phyloP scores from a whole-genome alignment of 2,888 invertebrate genomes.

The Ornithoptera alexandrae region DNA sequence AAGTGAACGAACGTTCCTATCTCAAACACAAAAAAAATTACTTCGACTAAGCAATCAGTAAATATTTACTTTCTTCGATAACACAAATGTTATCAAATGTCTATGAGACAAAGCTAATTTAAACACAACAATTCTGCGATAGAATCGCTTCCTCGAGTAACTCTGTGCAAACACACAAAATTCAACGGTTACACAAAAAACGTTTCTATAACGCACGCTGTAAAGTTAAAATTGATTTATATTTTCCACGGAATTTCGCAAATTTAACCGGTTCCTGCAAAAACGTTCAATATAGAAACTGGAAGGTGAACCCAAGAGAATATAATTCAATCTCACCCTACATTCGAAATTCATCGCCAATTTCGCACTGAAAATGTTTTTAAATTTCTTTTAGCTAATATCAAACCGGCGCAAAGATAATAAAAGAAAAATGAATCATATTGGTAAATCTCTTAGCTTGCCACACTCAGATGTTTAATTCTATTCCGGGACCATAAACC shows the following conservation, averaged over 20 bases:
- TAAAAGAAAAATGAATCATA: not conserved
- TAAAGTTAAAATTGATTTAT: constrained; percentile 6
- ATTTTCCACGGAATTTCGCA: constrained; percentile 2
- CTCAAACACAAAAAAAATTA: no score
- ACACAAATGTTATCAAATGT: not conserved
- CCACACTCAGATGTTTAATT: no score
- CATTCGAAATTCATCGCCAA: constrained; percentile 10
- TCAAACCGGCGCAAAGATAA: not conserved
- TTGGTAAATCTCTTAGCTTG: no score
- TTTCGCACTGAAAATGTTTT: constrained; percentile 3
- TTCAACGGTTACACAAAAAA: not conserved
- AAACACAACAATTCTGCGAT: constrained; percentile 12
- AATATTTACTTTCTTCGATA: not conserved
- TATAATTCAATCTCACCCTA: constrained; percentile 10
- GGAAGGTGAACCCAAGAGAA: constrained; percentile 2
- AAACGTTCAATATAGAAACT: constrained; percentile 7
- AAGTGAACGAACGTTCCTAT: no score
- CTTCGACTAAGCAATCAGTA: no score
- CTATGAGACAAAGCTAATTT: constrained; percentile 15
- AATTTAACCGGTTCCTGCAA: constrained; percentile 12
- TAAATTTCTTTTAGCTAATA: not conserved
- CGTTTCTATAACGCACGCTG: not conserved
- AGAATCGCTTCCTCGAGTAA: constrained; percentile 11
- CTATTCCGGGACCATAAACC: no score
- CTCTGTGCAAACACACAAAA: constrained; percentile 12